Percentiles rank a stretch among this genome's conserved stretches.
These are phyloP conservation scores for Meteorus cinctellus DNA, from an alignment of 2,888 invertebrate species.

Conservation along the genomic window DNA sequence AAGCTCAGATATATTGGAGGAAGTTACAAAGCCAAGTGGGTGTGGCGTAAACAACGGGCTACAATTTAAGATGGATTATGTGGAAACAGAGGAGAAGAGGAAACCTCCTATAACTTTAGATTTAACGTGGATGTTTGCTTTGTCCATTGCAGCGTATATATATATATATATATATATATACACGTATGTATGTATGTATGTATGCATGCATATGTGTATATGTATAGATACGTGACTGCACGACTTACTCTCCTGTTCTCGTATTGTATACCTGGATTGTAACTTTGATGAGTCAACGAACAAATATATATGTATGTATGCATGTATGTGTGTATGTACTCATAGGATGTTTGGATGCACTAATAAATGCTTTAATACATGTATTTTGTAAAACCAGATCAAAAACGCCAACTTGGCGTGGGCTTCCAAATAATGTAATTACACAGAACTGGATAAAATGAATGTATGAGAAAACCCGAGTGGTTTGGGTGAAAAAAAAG, in stretches of 20 bases:
- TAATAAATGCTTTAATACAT: no score
- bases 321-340: no score
- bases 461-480: no score
- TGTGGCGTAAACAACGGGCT: neutral
- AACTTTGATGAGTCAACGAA: neutral
- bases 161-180: no score
- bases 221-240: neutral
- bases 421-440: no score
- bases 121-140: constrained; percentile 22
- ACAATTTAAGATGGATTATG: constrained; percentile 31
- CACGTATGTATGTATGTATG: no score
- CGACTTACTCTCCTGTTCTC: neutral
- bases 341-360: neutral
- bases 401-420: no score
- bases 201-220: no score
- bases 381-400: no score
- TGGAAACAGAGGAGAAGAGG: neutral
- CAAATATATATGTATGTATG: neutral
- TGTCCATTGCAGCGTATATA: constrained; percentile 5
- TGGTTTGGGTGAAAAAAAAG: no score
- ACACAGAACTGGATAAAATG: no score
- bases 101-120: constrained; percentile 6
- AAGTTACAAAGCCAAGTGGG: neutral
- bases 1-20: neutral
- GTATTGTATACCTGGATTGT: neutral